Base-by-base conservation (phyloP, 2,888 invertebrate species). In the Panzeria rudis region DNA sequence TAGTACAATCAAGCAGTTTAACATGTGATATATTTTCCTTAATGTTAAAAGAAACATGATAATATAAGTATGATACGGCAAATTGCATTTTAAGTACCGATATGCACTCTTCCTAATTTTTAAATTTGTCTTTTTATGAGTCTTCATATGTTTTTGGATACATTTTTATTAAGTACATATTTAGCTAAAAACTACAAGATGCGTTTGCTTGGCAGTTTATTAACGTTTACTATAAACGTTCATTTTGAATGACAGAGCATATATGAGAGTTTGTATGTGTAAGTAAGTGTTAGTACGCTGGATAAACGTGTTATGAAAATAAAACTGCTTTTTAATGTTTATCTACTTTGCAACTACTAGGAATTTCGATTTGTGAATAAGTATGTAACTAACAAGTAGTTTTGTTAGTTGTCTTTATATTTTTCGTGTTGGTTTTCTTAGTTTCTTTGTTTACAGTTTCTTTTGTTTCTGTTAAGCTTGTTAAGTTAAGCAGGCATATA, bases 381-480 rank as follows among this genome's bases (percentile, higher is more conserved):
- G 38, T 20, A 11, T 54, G 38, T 38, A 41, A 4, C 38, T 41
- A 75, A 38, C 54, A 76, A 75, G 47, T 38, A 69, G 29, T 54
- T 20, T 71, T 75, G 32, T 41, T 64, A 71, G 59, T 79, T 75
- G 64, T 64, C 64, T 76, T 41, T n/a, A 32, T 71, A 73, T 29
- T 66, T 25, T 29, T 66, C 6, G 25, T 61, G 59, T 69, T 76
- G 61, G 41, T 59, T 73, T 62, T 85, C 56, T 11, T 69, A 68
- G 68, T 73, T 73, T 56, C 69, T 66, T 35, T 69, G 47, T 71
- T 76, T 9, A 25, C 17, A 52, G 20, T 47, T 50, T 62, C 64
- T 83, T 79, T 79, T 83, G 75, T 79, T 79, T 79, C 32, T 83
- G 54, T 62, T 80, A 72, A 72, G 72, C 41, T 81, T 77, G 80